phyloP scores from a whole-genome alignment of 2,113 vertebrate species.

The Entelurus aequoreus region DNA sequence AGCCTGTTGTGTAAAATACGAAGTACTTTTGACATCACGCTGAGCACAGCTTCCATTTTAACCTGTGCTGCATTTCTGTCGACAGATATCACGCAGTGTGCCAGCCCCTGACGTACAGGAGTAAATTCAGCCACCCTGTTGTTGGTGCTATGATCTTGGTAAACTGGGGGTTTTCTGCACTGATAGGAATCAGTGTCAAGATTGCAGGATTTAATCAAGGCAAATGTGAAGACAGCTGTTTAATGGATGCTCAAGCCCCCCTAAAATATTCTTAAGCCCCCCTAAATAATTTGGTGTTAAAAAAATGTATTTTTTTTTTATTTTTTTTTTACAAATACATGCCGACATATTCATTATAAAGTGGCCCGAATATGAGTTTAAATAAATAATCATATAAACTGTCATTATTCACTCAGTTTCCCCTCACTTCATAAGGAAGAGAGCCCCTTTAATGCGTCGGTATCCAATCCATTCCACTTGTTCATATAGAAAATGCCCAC shows the following conservation, averaged over 20 bases:
- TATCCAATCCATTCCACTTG: too few species aligned
- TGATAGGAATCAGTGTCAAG: neutral
- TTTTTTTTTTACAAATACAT: too few species aligned
- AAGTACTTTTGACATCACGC: neutral
- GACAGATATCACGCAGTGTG: slow-evolving; percentile 2
- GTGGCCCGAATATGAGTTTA: too few species aligned
- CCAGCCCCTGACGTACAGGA: neutral
- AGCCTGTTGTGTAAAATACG: neutral
- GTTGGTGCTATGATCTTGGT: neutral
- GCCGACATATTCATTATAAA: too few species aligned
- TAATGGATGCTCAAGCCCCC: neutral
- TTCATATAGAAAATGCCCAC: too few species aligned
- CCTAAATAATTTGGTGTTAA: too few species aligned
- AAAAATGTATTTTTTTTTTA: too few species aligned
- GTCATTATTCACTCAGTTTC: too few species aligned
- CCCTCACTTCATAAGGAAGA: too few species aligned
- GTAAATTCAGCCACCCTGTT: neutral
- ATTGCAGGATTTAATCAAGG: neutral
- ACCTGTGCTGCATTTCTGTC: neutral
- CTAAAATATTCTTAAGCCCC: too few species aligned
- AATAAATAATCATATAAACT: too few species aligned
- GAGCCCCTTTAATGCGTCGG: too few species aligned
- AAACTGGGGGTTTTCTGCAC: neutral
- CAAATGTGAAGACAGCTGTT: neutral
- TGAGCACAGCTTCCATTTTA: neutral